Percentiles rank a stretch among this genome's conserved stretches.
These are phyloP conservation scores for Tortricodes alternella DNA, from an alignment of 2,888 invertebrate genomes.

Conservation along the genomic window DNA sequence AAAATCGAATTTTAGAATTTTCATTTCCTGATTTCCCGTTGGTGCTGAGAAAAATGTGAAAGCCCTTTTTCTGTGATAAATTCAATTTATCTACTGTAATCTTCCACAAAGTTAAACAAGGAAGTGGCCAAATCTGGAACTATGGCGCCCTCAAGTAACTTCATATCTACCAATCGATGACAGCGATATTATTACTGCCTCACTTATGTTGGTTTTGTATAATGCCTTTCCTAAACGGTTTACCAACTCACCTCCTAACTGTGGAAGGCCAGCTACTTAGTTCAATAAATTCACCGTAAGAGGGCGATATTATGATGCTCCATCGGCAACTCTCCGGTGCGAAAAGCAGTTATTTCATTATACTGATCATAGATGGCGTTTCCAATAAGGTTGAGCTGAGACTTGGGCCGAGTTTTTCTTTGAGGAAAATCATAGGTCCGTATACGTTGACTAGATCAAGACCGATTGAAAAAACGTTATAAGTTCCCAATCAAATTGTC, in stretches of 20 bases:
- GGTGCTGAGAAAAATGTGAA: slow-evolving; percentile 16
- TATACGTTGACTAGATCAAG: too few species aligned
- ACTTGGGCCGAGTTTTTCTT: not conserved
- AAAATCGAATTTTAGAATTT: slow-evolving; percentile 27
- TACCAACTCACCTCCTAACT: not conserved
- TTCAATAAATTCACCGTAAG: slow-evolving; percentile 13
- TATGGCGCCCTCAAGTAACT: not conserved
- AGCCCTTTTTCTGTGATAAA: slow-evolving; percentile 20
- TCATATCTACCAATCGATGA: not conserved
- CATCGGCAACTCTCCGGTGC: not conserved
- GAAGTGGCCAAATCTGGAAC: not conserved
- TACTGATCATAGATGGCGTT: slow-evolving; percentile 19
- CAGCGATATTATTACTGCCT: not conserved
- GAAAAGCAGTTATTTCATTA: not conserved
- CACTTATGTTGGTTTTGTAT: not conserved
- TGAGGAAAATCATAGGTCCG: not conserved
- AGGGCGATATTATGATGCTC: slow-evolving; percentile 8
- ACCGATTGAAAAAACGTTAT: too few species aligned
- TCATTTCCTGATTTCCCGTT: slow-evolving; percentile 22
- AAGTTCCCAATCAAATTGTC: too few species aligned
- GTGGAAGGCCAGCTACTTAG: slow-evolving; percentile 1
- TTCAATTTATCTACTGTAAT: slow-evolving; percentile 22
- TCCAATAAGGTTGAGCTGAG: not conserved
- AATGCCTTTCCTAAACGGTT: not conserved
- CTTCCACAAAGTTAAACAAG: not conserved